These are phyloP conservation scores for Diadema setosum DNA, from an alignment of 35 echinoderm and acorn worm genomes.

Conservation along the genomic window DNA sequence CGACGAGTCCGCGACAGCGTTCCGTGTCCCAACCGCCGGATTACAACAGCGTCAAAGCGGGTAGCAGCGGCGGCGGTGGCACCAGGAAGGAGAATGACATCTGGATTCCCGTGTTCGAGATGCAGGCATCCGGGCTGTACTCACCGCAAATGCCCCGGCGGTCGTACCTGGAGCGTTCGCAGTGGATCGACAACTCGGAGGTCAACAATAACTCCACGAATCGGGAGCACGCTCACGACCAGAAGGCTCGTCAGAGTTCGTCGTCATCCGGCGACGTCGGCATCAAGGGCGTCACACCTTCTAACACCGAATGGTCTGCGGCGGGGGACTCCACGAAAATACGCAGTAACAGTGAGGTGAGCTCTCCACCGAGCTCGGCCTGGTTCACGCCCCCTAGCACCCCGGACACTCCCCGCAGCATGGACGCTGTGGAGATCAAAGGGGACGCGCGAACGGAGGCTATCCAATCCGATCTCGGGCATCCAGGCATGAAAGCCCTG, in stretches of 20 bases:
- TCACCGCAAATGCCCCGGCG: constrained; percentile 10
- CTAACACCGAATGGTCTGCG: background rate
- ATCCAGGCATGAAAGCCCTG: background rate
- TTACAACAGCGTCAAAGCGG: background rate
- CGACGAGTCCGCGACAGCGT: background rate
- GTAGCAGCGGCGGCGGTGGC: too few relatives aligned
- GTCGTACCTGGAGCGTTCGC: background rate
- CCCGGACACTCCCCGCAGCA: background rate
- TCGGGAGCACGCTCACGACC: background rate
- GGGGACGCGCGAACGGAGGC: background rate
- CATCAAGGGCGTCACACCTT: background rate
- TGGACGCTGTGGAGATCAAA: background rate
- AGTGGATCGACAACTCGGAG: background rate
- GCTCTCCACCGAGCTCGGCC: background rate
- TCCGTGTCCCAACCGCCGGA: constrained; percentile 7
- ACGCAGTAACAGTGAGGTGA: background rate
- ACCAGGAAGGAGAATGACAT: background rate
- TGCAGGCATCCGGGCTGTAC: background rate
- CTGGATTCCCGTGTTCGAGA: constrained; percentile 8
- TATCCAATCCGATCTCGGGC: background rate
- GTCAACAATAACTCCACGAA: background rate
- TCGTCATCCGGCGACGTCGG: background rate
- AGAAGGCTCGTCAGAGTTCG: background rate
- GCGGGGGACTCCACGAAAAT: background rate
- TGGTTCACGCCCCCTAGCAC: constrained; percentile 10